phyloP scores from a whole-genome alignment of 2,113 vertebrate species.

The Peromyscus leucopus region DNA sequence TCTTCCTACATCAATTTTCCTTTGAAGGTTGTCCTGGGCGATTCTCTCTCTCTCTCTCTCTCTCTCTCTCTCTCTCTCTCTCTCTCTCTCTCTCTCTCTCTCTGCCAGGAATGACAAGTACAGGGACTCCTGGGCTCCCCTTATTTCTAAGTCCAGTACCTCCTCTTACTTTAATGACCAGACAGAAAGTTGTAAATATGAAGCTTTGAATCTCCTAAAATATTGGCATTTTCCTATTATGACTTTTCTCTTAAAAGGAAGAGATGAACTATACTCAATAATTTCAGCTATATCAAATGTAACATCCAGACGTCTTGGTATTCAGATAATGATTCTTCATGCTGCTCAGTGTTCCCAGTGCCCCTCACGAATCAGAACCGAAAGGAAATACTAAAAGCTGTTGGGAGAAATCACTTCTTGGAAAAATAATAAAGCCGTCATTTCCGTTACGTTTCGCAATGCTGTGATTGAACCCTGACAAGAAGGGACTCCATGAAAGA shows the following conservation, averaged over 20 bases:
- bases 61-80: neutral
- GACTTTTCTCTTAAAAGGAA: neutral
- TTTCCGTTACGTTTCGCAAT: neutral
- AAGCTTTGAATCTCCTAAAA: neutral
- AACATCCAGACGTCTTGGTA: neutral
- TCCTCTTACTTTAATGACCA: neutral
- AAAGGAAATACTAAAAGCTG: neutral
- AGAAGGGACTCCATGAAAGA: neutral
- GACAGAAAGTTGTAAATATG: conserved; percentile 20
- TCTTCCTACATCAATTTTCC: neutral
- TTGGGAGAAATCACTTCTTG: neutral
- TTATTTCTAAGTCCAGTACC: neutral
- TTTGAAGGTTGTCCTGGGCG: neutral
- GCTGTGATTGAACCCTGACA: neutral
- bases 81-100: neutral
- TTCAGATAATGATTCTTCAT: neutral
- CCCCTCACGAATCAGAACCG: neutral
- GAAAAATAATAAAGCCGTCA: neutral
- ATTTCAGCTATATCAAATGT: neutral
- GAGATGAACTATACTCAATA: neutral
- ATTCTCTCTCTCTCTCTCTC: neutral
- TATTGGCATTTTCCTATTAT: neutral
- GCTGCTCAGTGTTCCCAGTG: no score
- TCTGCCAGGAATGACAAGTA: neutral
- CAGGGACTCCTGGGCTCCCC: neutral